Evolutionary conservation across 1,140 invertebrate genomes (phyloP).

Genomic region (Tribolium castaneum): DNA sequence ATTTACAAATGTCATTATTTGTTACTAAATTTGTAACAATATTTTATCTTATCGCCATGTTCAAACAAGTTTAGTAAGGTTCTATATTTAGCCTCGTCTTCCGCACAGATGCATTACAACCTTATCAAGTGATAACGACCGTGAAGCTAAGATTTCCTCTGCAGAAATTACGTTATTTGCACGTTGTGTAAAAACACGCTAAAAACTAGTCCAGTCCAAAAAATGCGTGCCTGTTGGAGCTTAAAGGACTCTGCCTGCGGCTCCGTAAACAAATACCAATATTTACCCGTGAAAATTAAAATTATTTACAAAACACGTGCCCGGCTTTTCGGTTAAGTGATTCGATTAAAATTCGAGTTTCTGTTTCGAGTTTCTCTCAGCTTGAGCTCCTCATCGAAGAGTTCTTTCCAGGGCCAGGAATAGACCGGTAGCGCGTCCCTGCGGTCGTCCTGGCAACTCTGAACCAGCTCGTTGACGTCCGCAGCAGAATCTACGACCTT

Average conservation of each 20-base stretch:
- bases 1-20: slow-evolving; percentile 19
- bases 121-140: slow-evolving; percentile 5
- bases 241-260: no score
- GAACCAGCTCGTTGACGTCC: slow-evolving; percentile 24
- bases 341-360: no score
- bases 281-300: no score
- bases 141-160: slow-evolving; percentile 1
- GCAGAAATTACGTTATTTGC: background rate
- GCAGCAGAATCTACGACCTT: slow-evolving; percentile 25
- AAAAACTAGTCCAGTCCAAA: background rate
- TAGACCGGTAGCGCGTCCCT: slow-evolving; percentile 44
- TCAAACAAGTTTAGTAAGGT: slow-evolving; percentile 32
- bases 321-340: no score
- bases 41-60: slow-evolving; percentile 15
- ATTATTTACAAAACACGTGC: no score
- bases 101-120: slow-evolving; percentile 18
- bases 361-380: no score
- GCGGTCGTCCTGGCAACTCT: slow-evolving; percentile 47
- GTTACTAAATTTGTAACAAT: slow-evolving; percentile 26
- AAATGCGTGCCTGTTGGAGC: no score
- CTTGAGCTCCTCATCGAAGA: background rate
- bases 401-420: slow-evolving; percentile 37
- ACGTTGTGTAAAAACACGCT: background rate
- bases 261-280: no score
- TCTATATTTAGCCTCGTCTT: slow-evolving; percentile 26